Percentiles rank a stretch among this genome's conserved stretches.
phyloP scores from a whole-genome alignment of 1,140 invertebrate genomes.

The Lordiphosa collinella region DNA sequence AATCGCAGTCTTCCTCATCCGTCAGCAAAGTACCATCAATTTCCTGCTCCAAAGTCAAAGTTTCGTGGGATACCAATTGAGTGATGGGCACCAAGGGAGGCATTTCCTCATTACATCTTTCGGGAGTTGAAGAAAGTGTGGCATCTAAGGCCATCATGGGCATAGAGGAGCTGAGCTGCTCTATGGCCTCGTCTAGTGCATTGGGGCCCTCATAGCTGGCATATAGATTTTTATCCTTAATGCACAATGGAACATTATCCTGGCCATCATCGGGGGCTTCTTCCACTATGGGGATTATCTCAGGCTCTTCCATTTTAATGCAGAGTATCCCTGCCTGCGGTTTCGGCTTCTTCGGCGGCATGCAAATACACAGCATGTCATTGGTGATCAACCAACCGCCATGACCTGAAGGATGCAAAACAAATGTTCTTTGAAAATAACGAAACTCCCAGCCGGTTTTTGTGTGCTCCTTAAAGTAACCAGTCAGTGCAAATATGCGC shows the following conservation, averaged over 20 bases:
- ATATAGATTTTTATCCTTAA: not conserved
- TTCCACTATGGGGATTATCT: too few species aligned
- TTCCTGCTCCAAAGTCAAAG: too few species aligned
- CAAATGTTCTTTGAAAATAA: slow-evolving; percentile 24
- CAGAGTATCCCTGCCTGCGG: too few species aligned
- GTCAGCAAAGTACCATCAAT: slow-evolving; percentile 3
- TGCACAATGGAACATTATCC: too few species aligned
- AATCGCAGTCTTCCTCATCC: slow-evolving; percentile 23
- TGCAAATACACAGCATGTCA: slow-evolving; percentile 20
- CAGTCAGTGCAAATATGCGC: slow-evolving; percentile 19
- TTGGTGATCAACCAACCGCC: slow-evolving; percentile 31
- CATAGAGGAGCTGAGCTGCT: slow-evolving; percentile 2
- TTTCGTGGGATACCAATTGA: not conserved
- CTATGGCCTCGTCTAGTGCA: slow-evolving; percentile 3
- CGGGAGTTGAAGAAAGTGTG: not conserved
- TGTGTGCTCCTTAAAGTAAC: slow-evolving; percentile 2
- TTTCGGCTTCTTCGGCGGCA: not conserved
- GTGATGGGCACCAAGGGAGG: not conserved
- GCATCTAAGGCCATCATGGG: slow-evolving; percentile 18
- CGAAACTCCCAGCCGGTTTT: not conserved
- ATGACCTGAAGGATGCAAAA: not conserved
- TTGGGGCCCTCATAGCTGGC: not conserved
- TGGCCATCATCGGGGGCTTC: too few species aligned
- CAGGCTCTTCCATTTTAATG: too few species aligned
- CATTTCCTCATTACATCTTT: not conserved